Evolutionary conservation across 2,888 invertebrate genomes (phyloP).

Genomic region (Phortica okadai): DNA sequence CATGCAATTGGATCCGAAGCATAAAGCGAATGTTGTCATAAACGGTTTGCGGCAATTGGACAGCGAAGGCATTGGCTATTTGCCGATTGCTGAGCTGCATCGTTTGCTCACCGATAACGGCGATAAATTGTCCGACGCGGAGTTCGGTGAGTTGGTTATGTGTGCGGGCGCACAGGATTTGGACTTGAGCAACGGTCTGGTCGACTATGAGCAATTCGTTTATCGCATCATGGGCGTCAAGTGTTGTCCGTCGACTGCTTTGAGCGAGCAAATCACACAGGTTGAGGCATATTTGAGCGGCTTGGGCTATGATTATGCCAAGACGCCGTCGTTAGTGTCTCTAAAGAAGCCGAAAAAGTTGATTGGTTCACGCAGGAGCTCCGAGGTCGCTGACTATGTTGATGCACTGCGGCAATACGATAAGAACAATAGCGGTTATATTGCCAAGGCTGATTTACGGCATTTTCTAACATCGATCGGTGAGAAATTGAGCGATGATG

Average conservation of each 20-base stretch:
- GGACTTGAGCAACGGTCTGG: too few species aligned
- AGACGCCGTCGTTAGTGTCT: too few species aligned
- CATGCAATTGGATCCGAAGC: background rate
- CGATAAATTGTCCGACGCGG: slow-evolving; percentile 31
- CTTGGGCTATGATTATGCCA: too few species aligned
- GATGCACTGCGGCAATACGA: slow-evolving; percentile 99
- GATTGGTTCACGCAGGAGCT: slow-evolving; percentile 87
- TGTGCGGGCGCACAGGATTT: background rate
- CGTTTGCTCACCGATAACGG: slow-evolving; percentile 37
- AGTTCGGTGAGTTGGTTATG: slow-evolving; percentile 29
- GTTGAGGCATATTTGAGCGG: too few species aligned
- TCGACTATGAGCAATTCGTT: too few species aligned
- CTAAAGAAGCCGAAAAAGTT: too few species aligned
- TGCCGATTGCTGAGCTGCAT: slow-evolving; percentile 18
- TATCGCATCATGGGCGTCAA: too few species aligned
- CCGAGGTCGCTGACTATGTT: slow-evolving; percentile 96
- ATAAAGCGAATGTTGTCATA: background rate
- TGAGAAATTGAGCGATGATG: slow-evolving; percentile 97
- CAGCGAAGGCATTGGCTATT: background rate
- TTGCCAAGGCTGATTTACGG: slow-evolving; percentile 97
- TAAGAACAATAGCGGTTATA: slow-evolving; percentile 99
- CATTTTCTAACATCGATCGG: slow-evolving; percentile 98
- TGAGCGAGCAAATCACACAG: too few species aligned
- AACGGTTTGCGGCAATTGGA: slow-evolving; percentile 39
- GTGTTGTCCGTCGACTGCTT: too few species aligned